Evolutionary conservation across 2,797 vertebrate species (phyloP), one percentile per base, ranked within the genome.

Genomic region (Steatocranus sp.): DNA sequence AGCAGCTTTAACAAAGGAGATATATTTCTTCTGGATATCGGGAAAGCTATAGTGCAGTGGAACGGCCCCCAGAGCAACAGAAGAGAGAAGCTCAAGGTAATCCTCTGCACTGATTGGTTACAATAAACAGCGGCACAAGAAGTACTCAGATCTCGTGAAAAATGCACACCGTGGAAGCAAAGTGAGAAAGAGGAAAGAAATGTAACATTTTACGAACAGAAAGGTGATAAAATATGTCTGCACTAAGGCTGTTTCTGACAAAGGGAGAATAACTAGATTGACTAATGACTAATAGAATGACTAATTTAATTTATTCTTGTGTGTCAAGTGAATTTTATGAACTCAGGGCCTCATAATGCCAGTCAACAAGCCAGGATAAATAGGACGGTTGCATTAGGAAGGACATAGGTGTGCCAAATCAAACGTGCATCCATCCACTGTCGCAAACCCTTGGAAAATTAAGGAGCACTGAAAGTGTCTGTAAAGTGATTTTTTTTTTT

Each of bases 41-140:
- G 98, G 9, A 98, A 98, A 88, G 95, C 95, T 81, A 96, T 98
- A 12, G 95, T 98, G 88, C 98, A 98, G 89, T 98, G 98, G 98
- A 98, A 98, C 0, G 97, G 97, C 4, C 97, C 97, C n/a, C 95
- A 94, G 76, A 97, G 98, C 95, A 98, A 97, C 95, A 95, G 95
- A 86, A 93, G 95, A 27, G 97, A 98, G 90, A 97, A 96, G 88
- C 92, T 97, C 20, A 97, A 97, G 94, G 98, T 98, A 78, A 56
- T 41, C 23, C 32, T 75, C 4, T 6, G 2, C 17, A 27, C 58
- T 53, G 50, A 48, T 48, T 73, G 66, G 66, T 1, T n/a, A 30
- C 10, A 73, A 48, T 30, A 73, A 54, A 8, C 66, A 30, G 50
- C 1, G 1, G 6, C 41, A 18, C 0, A 8, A 46, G 50, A 54